These are phyloP conservation scores for Zapornia atra DNA, from an alignment of 2,113 vertebrate species.

Conservation along the genomic window DNA sequence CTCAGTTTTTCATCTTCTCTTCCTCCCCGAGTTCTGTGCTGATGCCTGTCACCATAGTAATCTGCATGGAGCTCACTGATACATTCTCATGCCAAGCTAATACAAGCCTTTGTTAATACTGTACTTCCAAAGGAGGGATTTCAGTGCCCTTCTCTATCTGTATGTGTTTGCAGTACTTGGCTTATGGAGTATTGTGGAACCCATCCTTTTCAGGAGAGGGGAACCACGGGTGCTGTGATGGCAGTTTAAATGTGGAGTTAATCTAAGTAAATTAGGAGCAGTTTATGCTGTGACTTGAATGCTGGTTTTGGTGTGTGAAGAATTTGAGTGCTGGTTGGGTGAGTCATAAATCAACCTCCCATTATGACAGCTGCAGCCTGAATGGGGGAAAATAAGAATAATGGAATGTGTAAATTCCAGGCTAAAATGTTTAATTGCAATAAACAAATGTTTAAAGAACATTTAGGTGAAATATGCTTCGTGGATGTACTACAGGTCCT, in stretches of 20 bases:
- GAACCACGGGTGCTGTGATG: neutral
- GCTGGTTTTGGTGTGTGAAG: slow-evolving; percentile 28
- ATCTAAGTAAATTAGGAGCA: slow-evolving; percentile 57
- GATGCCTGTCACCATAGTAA: slow-evolving; percentile 35
- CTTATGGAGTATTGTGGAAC: slow-evolving; percentile 1
- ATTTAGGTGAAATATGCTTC: slow-evolving; percentile 26
- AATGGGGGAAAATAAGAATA: slow-evolving; percentile 58
- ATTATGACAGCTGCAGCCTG: slow-evolving; percentile 53
- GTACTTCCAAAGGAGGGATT: neutral
- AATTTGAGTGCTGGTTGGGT: slow-evolving; percentile 35
- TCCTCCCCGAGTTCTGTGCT: neutral
- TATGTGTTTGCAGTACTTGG: neutral
- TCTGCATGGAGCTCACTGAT: neutral
- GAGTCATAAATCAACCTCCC: slow-evolving; percentile 66
- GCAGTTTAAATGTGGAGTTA: slow-evolving; percentile 21
- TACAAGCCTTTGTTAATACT: slow-evolving; percentile 10
- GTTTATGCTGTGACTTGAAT: slow-evolving; percentile 50
- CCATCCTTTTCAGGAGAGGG: neutral
- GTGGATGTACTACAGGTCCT: neutral
- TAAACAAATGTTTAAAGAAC: slow-evolving; percentile 61
- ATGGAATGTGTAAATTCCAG: slow-evolving; percentile 60
- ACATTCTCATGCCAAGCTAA: neutral
- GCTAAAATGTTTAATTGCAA: slow-evolving; percentile 61
- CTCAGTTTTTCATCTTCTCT: neutral
- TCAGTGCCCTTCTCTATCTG: neutral